Evolutionary conservation across 1,140 invertebrate species (phyloP).

Genomic region (Bombus soroeensis): DNA sequence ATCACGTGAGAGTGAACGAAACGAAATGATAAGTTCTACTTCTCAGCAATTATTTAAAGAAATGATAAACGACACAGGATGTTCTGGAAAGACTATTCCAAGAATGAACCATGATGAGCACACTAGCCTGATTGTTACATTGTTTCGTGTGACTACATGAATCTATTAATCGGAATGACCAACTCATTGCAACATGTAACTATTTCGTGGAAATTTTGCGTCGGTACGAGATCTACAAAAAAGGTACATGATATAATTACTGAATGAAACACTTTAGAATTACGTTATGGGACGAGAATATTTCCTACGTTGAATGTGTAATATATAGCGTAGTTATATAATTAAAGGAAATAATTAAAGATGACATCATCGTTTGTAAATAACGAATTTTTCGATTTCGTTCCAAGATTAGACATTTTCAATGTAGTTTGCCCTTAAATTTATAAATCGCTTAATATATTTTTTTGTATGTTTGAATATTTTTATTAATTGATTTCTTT

Average conservation of each 20-base stretch:
- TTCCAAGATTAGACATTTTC: background rate
- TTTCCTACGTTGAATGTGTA: too few species aligned
- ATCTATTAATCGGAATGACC: conserved; percentile 5
- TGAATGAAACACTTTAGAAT: background rate
- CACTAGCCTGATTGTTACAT: background rate
- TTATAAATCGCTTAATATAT: background rate
- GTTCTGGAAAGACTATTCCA: background rate
- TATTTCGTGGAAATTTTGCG: background rate
- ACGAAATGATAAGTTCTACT: background rate
- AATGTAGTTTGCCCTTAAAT: background rate
- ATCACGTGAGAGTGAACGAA: background rate
- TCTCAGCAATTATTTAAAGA: background rate
- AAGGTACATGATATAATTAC: background rate
- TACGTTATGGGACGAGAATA: background rate
- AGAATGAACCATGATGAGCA: background rate
- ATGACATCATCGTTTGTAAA: too few species aligned
- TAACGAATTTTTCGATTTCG: background rate
- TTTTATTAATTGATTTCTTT: too few species aligned
- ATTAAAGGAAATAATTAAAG: too few species aligned
- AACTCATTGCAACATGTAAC: background rate
- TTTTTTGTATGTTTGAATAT: too few species aligned
- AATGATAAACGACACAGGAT: background rate
- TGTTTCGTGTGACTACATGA: background rate
- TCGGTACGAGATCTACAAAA: background rate
- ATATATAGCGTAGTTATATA: background rate